These are phyloP conservation scores for Umimayanthus chanpuru DNA, from an alignment of 92 coral and sea anemone genomes.

Conservation along the genomic window DNA sequence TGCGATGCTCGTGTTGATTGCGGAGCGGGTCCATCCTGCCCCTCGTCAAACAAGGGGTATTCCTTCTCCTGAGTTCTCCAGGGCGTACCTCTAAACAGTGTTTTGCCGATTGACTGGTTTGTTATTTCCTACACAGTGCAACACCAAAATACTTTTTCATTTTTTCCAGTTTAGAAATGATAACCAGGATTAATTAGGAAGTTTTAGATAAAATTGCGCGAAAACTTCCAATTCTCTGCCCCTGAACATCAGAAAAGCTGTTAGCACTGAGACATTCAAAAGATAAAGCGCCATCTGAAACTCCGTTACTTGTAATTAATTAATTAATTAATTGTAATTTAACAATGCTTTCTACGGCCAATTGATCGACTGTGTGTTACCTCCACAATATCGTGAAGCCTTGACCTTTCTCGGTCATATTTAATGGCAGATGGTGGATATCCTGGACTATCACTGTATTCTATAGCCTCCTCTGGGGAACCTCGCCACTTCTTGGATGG, in stretches of 20 bases:
- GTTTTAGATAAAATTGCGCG: no score
- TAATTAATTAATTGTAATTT: no score
- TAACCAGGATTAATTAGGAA: no score
- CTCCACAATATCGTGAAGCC: conserved; percentile 35
- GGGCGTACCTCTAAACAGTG: background rate
- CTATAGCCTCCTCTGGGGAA: conserved; percentile 7
- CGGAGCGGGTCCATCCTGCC: background rate
- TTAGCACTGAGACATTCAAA: no score
- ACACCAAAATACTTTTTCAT: background rate
- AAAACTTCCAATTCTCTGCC: no score
- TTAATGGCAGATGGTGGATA: background rate
- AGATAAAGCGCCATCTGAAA: no score
- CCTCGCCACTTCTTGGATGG: conserved; percentile 29
- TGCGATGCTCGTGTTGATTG: background rate
- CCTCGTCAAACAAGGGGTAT: background rate
- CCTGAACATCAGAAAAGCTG: no score
- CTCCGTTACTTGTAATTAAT: no score
- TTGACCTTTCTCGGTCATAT: conserved; percentile 21
- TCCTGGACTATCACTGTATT: conserved; percentile 1
- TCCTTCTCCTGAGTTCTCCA: conserved; percentile 4
- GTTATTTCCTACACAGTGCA: conserved; percentile 25
- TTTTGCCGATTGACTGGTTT: conserved; percentile 7
- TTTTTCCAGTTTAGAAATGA: background rate
- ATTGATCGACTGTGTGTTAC: background rate
- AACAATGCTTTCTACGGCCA: background rate